A percentile compares a stretch with the other conserved stretches of the same genome.
Conservation (phyloP, 2,888 invertebrate genomes). For the Timema cristinae region DNA sequence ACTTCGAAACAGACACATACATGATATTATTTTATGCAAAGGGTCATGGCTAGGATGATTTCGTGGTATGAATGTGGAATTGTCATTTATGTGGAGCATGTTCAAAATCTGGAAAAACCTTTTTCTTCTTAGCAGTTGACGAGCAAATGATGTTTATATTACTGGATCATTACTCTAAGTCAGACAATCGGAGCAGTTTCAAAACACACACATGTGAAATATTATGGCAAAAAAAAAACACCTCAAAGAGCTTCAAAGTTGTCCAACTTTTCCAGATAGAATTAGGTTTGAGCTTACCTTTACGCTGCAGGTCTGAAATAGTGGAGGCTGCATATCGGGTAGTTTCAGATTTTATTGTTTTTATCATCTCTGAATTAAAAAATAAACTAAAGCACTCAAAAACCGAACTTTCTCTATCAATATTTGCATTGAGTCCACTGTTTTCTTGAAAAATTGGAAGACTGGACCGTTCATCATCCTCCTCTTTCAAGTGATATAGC, state of each 20-base stretch:
- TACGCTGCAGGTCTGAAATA: not conserved
- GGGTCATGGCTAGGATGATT: not conserved
- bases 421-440: not conserved
- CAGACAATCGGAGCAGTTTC: not conserved
- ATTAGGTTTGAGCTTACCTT: not conserved
- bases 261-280: not conserved
- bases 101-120: not conserved
- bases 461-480: too few species aligned
- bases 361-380: not conserved
- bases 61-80: not conserved
- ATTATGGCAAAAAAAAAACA: not conserved
- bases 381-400: not conserved
- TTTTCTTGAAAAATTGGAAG: constrained; percentile 1
- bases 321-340: not conserved
- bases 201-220: not conserved
- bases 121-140: not conserved
- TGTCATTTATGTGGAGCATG: not conserved
- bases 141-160: not conserved
- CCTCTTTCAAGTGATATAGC: too few species aligned
- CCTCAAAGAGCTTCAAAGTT: not conserved
- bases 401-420: not conserved
- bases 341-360: not conserved
- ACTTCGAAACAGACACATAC: not conserved
- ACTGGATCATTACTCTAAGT: not conserved
- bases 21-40: not conserved